Conservation (phyloP, 2,113 vertebrate genomes). For the Platysteira castanea region DNA sequence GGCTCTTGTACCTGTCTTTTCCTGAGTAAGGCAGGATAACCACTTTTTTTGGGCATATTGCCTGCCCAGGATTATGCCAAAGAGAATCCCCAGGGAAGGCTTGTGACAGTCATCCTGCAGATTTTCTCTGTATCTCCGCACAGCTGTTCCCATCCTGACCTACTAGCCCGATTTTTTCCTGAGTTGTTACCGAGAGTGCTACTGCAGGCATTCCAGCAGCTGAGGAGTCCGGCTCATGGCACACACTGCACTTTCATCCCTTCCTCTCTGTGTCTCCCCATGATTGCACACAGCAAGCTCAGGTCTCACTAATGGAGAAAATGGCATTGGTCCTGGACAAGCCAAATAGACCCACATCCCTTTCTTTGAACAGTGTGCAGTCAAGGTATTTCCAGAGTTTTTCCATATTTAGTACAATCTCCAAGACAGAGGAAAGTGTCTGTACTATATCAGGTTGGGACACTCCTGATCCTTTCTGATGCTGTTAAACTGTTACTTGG, state of each 20-base stretch:
- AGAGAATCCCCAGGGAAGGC: background rate
- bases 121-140: background rate
- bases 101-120: background rate
- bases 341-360: background rate
- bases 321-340: background rate
- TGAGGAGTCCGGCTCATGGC: background rate
- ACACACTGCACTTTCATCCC: background rate
- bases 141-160: conserved; percentile 30
- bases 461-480: background rate
- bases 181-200: background rate
- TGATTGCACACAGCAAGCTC: background rate
- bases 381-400: background rate
- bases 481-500: background rate
- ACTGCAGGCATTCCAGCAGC: background rate
- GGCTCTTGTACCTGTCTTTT: background rate
- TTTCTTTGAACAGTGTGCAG: background rate
- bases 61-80: background rate
- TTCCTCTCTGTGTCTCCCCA: background rate
- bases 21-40: background rate
- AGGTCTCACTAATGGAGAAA: background rate
- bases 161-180: conserved; percentile 7
- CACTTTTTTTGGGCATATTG: background rate
- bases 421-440: background rate
- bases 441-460: background rate
- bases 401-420: background rate